Evolutionary conservation across 2,113 vertebrate genomes (phyloP), one percentile per base, ranked within the genome.

Genomic region (Psettodes erumei): DNA sequence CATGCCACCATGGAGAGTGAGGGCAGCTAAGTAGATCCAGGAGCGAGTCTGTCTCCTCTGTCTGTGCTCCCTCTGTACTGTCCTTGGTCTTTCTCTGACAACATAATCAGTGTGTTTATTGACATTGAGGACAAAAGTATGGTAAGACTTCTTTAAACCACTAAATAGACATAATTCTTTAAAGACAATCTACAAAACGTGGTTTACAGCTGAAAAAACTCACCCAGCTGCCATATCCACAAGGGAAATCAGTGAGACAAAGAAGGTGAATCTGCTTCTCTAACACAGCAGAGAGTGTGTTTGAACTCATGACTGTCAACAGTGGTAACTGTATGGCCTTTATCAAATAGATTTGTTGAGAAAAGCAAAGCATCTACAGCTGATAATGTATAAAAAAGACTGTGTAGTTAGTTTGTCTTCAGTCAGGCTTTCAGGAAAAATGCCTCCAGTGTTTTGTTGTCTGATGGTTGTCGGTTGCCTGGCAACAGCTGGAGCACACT

Each of bases 161-260:
- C 28, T 47, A 1, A 21, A 30, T 8, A 43, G 5, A 67, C 10
- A 53, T 21, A 8, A 23, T 9, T n/a, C n/a, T 25, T 47, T 55
- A 2, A 3, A 53, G 12, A 71, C 27, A 12, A n/a, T 21, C 19
- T n/a, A 25, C 15, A 53, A 58, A 62, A 19, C 5, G 5, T 25
- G 59, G 9, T 10, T 32, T 2, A 27, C 18, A 62, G 4, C 4
- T 16, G 6, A 30, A 38, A 21, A 18, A 23, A 73, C 85, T 83
- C 93, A 96, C 96, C 96, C 96, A 95, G 88, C 92, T 93, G 64
- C 95, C 95, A 0, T 35, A 1, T 81, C 95, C 94, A 3, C 96
- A 95, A 2, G 96, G 96, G 77, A 96, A 97, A 30, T 95, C 93
- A 9, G 11, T 85, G 74, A 97, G 90, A 59, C 91, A 86, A 79